Conservation (phyloP, 2,888 invertebrate genomes). For the Halictus quadricinctus region DNA sequence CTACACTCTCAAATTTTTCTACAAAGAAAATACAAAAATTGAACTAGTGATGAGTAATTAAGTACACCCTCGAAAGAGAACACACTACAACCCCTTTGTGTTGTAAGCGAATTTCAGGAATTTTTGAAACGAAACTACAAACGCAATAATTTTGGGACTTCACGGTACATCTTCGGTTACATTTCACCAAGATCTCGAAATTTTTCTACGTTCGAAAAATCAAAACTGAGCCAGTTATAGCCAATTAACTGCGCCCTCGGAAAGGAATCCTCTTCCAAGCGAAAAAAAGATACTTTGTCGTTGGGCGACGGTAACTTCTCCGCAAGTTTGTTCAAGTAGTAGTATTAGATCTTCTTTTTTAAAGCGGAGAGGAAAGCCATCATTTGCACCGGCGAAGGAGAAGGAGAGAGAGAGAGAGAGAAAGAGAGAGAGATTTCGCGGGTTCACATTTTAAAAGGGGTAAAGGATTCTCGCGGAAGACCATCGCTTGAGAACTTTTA, state of each 20-base stretch:
- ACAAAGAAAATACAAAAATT: not conserved
- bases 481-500: constrained; percentile 73
- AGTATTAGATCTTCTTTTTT: constrained; percentile 43
- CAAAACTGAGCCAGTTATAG: not conserved
- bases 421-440: constrained; percentile 62
- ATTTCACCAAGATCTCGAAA: not conserved
- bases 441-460: constrained; percentile 67
- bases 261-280: not conserved
- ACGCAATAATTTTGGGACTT: not conserved
- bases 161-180: not conserved
- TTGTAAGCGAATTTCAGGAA: not conserved
- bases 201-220: not conserved
- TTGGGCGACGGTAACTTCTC: not conserved
- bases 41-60: not conserved
- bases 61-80: not conserved
- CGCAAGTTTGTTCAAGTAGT: constrained; percentile 32
- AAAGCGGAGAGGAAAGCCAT: constrained; percentile 28
- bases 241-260: not conserved
- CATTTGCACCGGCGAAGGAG: constrained; percentile 23
- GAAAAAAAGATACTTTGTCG: constrained; percentile 1
- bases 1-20: not conserved
- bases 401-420: not conserved
- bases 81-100: not conserved
- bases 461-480: constrained; percentile 66
- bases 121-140: not conserved